Evolutionary conservation across 2,113 vertebrate species (phyloP).

Genomic region (Pelvicachromis taeniatus): DNA sequence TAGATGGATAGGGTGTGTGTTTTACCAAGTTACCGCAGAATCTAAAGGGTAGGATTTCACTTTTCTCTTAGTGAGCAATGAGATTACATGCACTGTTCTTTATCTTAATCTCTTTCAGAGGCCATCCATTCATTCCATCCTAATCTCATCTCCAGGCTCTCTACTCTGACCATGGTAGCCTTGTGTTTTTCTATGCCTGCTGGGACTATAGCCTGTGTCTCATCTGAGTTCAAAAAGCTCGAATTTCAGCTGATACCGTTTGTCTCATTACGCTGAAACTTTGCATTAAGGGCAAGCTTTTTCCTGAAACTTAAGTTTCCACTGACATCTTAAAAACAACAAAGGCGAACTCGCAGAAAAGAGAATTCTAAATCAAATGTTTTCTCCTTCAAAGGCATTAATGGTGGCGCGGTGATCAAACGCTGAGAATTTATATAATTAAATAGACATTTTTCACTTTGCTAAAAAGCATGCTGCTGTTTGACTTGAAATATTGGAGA

Average conservation of each 20-base stretch:
- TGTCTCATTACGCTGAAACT: not conserved
- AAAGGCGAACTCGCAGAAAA: conserved; percentile 22
- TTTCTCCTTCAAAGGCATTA: conserved; percentile 35
- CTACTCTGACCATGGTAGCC: conserved; percentile 23
- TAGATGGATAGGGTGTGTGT: conserved; percentile 13
- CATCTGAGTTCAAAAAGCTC: conserved; percentile 12
- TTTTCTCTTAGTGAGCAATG: conserved; percentile 66
- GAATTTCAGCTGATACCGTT: conserved; percentile 14
- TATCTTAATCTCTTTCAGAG: conserved; percentile 69
- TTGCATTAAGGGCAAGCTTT: not conserved
- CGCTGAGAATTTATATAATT: conserved; percentile 10
- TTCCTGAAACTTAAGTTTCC: not conserved
- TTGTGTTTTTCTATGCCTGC: conserved; percentile 17
- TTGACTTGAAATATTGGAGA: not conserved
- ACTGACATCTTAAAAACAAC: not conserved
- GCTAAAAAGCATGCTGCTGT: not conserved
- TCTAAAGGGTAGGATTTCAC: conserved; percentile 52
- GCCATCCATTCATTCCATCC: conserved; percentile 60
- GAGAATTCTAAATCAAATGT: conserved; percentile 44
- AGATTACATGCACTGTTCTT: conserved; percentile 63
- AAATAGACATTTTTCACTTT: conserved; percentile 15
- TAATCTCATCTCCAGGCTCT: conserved; percentile 68
- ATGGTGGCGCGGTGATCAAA: conserved; percentile 33
- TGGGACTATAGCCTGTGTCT: not conserved
- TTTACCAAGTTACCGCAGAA: conserved; percentile 41